These are phyloP conservation scores for Passerculus sandwichensis DNA, from an alignment of 2,797 vertebrate genomes.

Conservation along the genomic window DNA sequence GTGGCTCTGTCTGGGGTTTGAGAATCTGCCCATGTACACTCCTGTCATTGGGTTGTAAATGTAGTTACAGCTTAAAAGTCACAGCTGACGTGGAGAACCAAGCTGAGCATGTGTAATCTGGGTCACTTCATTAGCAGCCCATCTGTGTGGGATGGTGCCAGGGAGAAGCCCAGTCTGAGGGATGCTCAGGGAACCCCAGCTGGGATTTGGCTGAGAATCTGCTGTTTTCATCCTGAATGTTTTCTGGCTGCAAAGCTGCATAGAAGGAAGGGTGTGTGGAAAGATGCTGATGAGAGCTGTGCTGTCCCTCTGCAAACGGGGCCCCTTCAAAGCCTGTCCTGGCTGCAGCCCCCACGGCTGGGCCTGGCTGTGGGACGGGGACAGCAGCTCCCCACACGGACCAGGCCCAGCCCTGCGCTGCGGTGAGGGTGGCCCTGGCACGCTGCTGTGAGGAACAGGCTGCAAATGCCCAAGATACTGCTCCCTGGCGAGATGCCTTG, in stretches of 20 bases:
- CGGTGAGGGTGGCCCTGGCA: not conserved
- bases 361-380: no score
- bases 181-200: not conserved
- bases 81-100: not conserved
- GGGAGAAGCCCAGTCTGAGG: not conserved
- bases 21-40: not conserved
- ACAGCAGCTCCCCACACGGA: no score
- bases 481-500: not conserved
- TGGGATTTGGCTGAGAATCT: not conserved
- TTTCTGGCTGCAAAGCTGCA: not conserved
- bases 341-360: not conserved
- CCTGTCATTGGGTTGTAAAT: not conserved
- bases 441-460: not conserved
- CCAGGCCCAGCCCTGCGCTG: no score
- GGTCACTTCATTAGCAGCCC: not conserved
- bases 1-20: not conserved
- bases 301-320: not conserved
- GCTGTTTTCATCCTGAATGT: not conserved
- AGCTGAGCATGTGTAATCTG: accelerated
- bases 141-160: not conserved
- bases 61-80: not conserved
- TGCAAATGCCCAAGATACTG: not conserved
- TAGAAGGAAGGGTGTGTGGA: accelerated
- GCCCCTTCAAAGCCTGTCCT: accelerated
- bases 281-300: not conserved